Conservation (phyloP, 2,888 invertebrate genomes). For the Mongoloraphidia duomilia region DNA sequence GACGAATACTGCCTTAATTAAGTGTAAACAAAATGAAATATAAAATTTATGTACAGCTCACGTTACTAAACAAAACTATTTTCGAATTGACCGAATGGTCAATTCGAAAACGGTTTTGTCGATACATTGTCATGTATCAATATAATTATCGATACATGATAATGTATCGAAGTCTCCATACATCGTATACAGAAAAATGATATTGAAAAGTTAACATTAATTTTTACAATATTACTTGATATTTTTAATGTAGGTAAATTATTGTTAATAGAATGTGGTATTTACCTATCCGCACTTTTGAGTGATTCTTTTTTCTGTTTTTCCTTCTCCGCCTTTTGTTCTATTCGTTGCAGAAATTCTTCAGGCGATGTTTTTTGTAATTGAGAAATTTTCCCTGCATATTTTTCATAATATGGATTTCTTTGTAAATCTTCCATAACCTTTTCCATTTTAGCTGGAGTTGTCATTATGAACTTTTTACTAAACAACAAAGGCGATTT, state of each 20-base stretch:
- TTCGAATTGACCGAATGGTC: too few species aligned
- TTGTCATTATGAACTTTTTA: slow-evolving; percentile 25
- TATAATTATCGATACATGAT: too few species aligned
- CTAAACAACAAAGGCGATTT: too few species aligned
- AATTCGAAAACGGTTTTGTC: too few species aligned
- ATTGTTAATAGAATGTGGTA: neutral
- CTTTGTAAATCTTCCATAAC: slow-evolving; percentile 38
- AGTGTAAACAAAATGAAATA: neutral
- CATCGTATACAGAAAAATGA: too few species aligned
- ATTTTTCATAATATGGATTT: slow-evolving; percentile 74
- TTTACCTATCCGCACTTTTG: neutral
- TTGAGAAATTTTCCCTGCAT: slow-evolving; percentile 58
- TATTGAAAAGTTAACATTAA: too few species aligned
- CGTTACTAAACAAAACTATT: too few species aligned
- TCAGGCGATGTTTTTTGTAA: slow-evolving; percentile 61
- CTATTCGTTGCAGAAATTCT: slow-evolving; percentile 52
- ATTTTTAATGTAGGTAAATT: too few species aligned
- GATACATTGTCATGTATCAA: too few species aligned
- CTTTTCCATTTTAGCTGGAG: slow-evolving; percentile 31
- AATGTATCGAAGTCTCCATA: too few species aligned
- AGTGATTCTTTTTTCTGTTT: slow-evolving; percentile 21
- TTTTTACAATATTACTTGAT: too few species aligned
- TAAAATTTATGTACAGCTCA: neutral
- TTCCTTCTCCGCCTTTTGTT: slow-evolving; percentile 31
- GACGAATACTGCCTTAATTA: slow-evolving; percentile 43